phyloP scores from a whole-genome alignment of 1,140 invertebrate species.

The Homarus americanus region DNA sequence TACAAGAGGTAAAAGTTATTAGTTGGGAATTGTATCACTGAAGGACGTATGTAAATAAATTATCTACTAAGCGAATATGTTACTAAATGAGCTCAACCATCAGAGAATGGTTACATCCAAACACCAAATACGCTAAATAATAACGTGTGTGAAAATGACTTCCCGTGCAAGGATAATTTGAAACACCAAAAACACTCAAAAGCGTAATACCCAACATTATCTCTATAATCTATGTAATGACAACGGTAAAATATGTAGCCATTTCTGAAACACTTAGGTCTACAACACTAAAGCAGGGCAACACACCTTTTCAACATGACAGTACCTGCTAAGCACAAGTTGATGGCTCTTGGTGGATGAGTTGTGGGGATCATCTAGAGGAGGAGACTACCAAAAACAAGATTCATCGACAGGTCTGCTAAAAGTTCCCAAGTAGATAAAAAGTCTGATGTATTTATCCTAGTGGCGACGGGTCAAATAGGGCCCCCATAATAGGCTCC shows the following conservation, averaged over 20 bases:
- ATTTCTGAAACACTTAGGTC: constrained; percentile 45
- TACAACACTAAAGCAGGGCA: constrained; percentile 46
- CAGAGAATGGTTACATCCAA: background rate
- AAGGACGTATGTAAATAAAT: background rate
- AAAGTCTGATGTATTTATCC: background rate
- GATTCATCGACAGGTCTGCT: constrained; percentile 17
- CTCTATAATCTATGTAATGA: constrained; percentile 27
- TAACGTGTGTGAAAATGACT: background rate
- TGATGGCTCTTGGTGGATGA: constrained; percentile 55
- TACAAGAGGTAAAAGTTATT: background rate
- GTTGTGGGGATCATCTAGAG: constrained; percentile 48
- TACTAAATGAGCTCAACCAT: background rate
- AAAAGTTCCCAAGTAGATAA: constrained; percentile 10
- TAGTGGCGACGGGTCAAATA: too few relatives aligned
- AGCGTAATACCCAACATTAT: constrained; percentile 20
- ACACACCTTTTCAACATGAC: constrained; percentile 38
- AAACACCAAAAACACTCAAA: constrained; percentile 32
- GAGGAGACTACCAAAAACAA: constrained; percentile 32
- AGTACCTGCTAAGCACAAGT: constrained; percentile 51
- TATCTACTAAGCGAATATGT: background rate
- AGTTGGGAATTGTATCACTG: background rate
- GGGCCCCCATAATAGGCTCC: too few relatives aligned
- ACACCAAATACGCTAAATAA: constrained; percentile 4
- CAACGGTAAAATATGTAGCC: constrained; percentile 36
- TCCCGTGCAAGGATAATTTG: constrained; percentile 5